phyloP scores from a whole-genome alignment of 2,113 vertebrate genomes.

The Cervus canadensis region DNA sequence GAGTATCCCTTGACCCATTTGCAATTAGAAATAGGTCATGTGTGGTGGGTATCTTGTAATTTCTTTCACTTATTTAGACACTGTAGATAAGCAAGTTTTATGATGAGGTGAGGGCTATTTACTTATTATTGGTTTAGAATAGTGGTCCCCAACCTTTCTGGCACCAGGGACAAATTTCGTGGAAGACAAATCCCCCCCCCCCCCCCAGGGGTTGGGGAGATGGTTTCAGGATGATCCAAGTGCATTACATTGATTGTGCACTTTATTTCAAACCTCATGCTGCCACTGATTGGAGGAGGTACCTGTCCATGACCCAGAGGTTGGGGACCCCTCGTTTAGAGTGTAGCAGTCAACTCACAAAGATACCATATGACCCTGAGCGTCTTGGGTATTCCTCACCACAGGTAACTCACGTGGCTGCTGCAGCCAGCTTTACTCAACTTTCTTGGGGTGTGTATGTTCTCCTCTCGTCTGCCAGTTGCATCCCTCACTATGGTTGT shows the following conservation, averaged over 20 bases:
- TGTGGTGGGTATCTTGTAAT: not conserved
- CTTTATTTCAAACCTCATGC: not conserved
- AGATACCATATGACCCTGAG: not conserved
- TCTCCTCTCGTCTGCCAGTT: not conserved
- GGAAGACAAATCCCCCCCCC: not conserved
- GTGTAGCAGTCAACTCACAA: not conserved
- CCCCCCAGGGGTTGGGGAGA: not conserved
- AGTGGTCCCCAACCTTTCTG: not conserved
- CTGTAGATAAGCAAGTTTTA: not conserved
- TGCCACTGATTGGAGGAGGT: not conserved
- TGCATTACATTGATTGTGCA: not conserved
- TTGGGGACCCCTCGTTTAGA: not conserved
- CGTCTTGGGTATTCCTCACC: not conserved
- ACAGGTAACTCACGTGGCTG: not conserved
- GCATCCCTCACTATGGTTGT: fast-evolving
- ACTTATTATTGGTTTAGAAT: not conserved
- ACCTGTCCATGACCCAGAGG: not conserved
- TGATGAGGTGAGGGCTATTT: not conserved
- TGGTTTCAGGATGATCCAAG: not conserved
- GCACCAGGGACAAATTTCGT: not conserved
- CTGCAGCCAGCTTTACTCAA: too few relatives aligned
- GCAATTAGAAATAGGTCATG: not conserved
- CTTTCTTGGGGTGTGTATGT: fast-evolving
- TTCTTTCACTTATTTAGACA: not conserved
- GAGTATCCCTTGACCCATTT: not conserved